phyloP scores from a whole-genome alignment of 2,888 invertebrate species.

The Drosophila villosipedis region DNA sequence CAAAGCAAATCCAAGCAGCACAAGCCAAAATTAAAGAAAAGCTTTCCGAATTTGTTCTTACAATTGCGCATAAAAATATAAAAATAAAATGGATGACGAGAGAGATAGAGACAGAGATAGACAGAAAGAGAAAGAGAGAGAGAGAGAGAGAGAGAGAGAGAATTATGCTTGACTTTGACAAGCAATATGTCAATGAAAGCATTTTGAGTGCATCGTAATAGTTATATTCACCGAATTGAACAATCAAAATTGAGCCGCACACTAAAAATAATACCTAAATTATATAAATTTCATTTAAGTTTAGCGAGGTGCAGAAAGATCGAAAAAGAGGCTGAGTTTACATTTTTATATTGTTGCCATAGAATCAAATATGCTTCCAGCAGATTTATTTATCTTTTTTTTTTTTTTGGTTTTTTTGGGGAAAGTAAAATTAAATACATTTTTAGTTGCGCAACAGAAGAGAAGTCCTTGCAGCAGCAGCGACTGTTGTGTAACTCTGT shows the following conservation, averaged over 20 bases:
- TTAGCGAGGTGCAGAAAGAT: neutral
- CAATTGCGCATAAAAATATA: neutral
- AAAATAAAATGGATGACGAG: neutral
- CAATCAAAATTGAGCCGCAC: neutral
- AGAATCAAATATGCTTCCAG: neutral
- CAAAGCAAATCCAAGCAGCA: neutral
- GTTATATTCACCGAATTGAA: neutral
- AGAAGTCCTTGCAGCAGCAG: slow-evolving; percentile 21
- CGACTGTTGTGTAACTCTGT: slow-evolving; percentile 10
- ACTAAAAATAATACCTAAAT: neutral
- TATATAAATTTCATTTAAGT: neutral
- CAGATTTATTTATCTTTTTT: neutral
- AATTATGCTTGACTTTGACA: neutral
- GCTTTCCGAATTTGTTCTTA: neutral
- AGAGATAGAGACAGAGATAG: neutral
- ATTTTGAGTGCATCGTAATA: no score
- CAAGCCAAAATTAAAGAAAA: neutral
- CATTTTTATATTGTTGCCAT: neutral
- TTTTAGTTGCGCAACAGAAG: neutral
- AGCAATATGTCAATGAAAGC: neutral
- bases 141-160: neutral
- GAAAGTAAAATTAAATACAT: neutral
- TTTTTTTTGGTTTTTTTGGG: neutral
- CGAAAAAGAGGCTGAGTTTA: neutral
- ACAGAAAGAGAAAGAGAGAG: neutral